phyloP scores from a whole-genome alignment of 2,113 vertebrate species.

The Ornithorhynchus anatinus region DNA sequence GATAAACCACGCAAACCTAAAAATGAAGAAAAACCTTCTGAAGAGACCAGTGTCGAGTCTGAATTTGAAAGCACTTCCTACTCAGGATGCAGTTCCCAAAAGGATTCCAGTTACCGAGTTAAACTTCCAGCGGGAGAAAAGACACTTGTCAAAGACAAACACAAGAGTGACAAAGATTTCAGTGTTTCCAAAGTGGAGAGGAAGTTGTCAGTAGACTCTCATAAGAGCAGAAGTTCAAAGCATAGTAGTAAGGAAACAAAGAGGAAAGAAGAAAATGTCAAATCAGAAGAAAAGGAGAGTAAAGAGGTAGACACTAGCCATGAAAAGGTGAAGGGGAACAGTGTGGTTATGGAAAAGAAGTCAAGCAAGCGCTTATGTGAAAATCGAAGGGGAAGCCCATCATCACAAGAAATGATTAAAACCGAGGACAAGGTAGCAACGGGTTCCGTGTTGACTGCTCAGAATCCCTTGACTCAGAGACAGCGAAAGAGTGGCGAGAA shows the following conservation, averaged over 20 bases:
- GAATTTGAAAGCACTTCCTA: neutral
- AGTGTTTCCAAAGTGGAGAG: slow-evolving; percentile 73
- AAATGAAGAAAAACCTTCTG: slow-evolving; percentile 68
- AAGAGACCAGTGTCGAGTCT: slow-evolving; percentile 65
- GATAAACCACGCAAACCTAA: slow-evolving; percentile 81
- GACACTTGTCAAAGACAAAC: slow-evolving; percentile 71
- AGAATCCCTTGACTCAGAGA: slow-evolving; percentile 34
- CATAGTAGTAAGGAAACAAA: slow-evolving; percentile 74
- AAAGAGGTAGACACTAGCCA: slow-evolving; percentile 61
- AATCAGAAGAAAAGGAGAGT: slow-evolving; percentile 69
- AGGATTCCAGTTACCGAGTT: slow-evolving; percentile 63
- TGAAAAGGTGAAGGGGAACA: slow-evolving; percentile 50
- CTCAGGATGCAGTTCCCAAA: slow-evolving; percentile 58
- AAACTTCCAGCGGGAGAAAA: slow-evolving; percentile 71
- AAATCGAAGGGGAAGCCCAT: slow-evolving; percentile 55
- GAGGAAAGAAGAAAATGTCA: slow-evolving; percentile 80
- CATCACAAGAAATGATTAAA: slow-evolving; percentile 49
- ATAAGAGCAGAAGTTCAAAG: slow-evolving; percentile 70
- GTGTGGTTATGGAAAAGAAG: slow-evolving; percentile 59
- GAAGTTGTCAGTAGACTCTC: slow-evolving; percentile 71
- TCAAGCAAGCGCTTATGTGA: slow-evolving; percentile 63
- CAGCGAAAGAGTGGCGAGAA: slow-evolving; percentile 21
- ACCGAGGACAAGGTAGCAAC: slow-evolving; percentile 56
- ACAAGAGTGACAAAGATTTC: slow-evolving; percentile 77
- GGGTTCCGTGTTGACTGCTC: neutral